A percentile compares a stretch with the other conserved stretches of the same genome.
Conservation (phyloP, 2,888 invertebrate species). For the Empis stercorea region DNA sequence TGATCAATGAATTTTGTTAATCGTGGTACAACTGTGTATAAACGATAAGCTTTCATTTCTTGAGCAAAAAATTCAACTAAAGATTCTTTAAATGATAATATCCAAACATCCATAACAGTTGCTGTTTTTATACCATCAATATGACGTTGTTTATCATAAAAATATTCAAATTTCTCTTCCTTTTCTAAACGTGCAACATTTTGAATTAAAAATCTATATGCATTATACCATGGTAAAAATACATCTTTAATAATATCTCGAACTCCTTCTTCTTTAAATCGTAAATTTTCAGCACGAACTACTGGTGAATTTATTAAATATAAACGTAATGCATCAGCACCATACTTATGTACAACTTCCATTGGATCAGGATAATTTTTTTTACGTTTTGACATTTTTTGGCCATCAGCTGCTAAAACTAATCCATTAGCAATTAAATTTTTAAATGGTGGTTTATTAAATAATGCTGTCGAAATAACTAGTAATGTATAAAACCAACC, state of each 20-base stretch:
- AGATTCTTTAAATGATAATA: slow-evolving; percentile 90
- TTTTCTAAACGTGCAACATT: slow-evolving; percentile 73
- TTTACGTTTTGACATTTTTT: slow-evolving; percentile 99
- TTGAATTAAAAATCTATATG: slow-evolving; percentile 85
- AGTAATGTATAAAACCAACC: slow-evolving; percentile 99
- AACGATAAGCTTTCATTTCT: slow-evolving; percentile 88
- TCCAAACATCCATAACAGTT: slow-evolving; percentile 90
- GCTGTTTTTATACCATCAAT: slow-evolving; percentile 23
- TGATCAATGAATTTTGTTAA: slow-evolving; percentile 94
- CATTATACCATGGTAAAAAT: slow-evolving; percentile 94
- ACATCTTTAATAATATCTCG: slow-evolving; percentile 94
- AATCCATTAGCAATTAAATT: slow-evolving; percentile 95
- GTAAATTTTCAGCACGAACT: slow-evolving; percentile 89
- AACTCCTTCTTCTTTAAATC: slow-evolving; percentile 96
- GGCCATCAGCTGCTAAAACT: slow-evolving; percentile 91
- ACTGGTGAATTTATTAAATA: slow-evolving; percentile 98
- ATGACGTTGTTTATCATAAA: slow-evolving; percentile 42
- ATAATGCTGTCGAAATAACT: slow-evolving; percentile 90
- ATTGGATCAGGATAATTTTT: slow-evolving; percentile 98
- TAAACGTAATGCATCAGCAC: slow-evolving; percentile 90
- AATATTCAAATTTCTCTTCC: slow-evolving; percentile 45
- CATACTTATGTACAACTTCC: slow-evolving; percentile 79
- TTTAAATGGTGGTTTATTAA: slow-evolving; percentile 93
- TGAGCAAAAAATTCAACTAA: slow-evolving; percentile 73
- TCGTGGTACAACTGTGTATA: slow-evolving; percentile 89